Conservation (phyloP, 2,797 vertebrate genomes). For the Scolopax rusticola region DNA sequence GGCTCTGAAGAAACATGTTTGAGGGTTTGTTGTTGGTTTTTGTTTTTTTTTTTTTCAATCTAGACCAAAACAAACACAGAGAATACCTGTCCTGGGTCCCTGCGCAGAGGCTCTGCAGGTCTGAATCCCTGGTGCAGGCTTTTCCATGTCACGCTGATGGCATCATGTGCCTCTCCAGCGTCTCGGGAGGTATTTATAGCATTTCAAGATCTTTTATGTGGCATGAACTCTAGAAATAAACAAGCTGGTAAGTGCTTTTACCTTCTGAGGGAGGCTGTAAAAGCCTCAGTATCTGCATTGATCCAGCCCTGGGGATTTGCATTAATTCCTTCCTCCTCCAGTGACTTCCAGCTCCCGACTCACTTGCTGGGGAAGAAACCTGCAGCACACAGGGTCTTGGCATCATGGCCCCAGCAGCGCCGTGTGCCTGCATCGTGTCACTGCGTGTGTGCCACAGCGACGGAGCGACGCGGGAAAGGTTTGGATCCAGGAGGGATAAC, state of each 20-base stretch:
- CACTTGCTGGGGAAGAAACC: not conserved
- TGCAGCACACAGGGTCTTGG: not conserved
- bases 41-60: not conserved
- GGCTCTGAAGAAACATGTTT: not conserved
- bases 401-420: fast-evolving
- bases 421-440: fast-evolving
- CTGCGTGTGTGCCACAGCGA: too few species aligned
- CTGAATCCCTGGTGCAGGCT: fast-evolving
- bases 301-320: constrained; percentile 44
- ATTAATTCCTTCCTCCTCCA: not conserved
- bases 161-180: fast-evolving
- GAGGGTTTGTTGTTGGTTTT: too few species aligned
- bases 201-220: not conserved
- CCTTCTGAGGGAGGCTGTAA: not conserved
- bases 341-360: not conserved
- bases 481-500: not conserved
- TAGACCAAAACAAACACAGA: fast-evolving
- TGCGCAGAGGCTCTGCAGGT: fast-evolving
- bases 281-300: not conserved
- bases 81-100: fast-evolving
- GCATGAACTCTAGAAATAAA: not conserved
- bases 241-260: not conserved
- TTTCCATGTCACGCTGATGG: fast-evolving
- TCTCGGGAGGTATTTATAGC: not conserved
- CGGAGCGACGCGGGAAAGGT: not conserved